Conservation (phyloP, 1,140 invertebrate genomes). For the Conus betulinus region DNA sequence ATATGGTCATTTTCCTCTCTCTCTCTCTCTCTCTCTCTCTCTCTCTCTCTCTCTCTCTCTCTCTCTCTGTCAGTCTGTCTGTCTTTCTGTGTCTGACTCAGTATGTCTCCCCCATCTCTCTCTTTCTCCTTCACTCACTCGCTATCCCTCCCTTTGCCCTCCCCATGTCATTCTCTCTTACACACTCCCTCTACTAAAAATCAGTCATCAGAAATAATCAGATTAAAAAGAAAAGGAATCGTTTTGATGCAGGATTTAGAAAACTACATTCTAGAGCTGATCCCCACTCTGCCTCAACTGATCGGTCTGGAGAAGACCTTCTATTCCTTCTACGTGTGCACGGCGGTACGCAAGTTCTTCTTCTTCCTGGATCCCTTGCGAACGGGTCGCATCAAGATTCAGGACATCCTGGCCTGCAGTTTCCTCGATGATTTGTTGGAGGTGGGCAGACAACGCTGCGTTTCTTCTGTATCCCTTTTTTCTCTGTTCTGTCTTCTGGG, state of each 20-base stretch:
- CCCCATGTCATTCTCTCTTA: no score
- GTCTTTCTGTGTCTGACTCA: no score
- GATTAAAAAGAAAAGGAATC: no score
- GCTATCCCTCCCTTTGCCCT: no score
- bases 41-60: no score
- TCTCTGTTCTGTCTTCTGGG: not conserved
- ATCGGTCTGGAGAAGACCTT: conserved; percentile 94
- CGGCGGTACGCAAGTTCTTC: conserved; percentile 94
- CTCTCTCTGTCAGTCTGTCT: no score
- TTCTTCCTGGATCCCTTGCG: conserved; percentile 95
- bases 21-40: no score
- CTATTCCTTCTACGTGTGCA: conserved; percentile 97
- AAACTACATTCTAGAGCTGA: conserved; percentile 94
- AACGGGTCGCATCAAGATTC: conserved; percentile 91
- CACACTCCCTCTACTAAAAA: no score
- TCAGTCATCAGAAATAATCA: no score
- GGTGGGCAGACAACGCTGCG: conserved; percentile 71
- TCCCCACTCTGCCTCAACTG: conserved; percentile 89
- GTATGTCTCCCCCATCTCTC: no score
- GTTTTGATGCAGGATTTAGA: conserved; percentile 87
- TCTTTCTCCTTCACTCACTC: no score
- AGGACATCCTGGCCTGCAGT: conserved; percentile 92
- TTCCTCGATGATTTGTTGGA: conserved; percentile 94
- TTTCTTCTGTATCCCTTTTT: not conserved
- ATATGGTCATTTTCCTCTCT: no score